phyloP scores from a whole-genome alignment of 1,140 invertebrate species.

The Gonatopus flavifemur region DNA sequence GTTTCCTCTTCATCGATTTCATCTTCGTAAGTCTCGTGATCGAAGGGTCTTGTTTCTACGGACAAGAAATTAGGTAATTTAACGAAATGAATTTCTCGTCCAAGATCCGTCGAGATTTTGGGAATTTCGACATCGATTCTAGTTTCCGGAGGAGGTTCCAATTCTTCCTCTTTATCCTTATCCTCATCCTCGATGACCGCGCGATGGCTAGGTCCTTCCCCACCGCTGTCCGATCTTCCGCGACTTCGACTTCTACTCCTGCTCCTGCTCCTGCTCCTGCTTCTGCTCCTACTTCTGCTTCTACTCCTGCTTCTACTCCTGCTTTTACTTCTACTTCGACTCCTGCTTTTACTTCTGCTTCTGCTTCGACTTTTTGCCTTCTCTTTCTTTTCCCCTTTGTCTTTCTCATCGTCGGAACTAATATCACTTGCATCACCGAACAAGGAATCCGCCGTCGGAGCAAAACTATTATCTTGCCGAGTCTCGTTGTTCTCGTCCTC shows the following conservation, averaged over 20 bases:
- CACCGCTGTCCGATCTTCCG: conserved; percentile 47
- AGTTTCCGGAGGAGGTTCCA: conserved; percentile 84
- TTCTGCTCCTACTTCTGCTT: conserved; percentile 46
- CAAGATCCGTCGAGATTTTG: conserved; percentile 89
- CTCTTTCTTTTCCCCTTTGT: conserved; percentile 53
- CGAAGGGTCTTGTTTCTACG: conserved; percentile 91
- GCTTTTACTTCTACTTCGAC: conserved; percentile 41
- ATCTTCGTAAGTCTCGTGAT: conserved; percentile 94
- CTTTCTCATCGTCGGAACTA: conserved; percentile 76
- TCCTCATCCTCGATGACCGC: conserved; percentile 57
- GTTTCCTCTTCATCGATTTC: conserved; percentile 99
- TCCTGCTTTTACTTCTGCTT: conserved; percentile 42
- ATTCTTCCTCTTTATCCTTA: conserved; percentile 72
- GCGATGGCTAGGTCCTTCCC: conserved; percentile 43
- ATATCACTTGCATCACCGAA: conserved; percentile 95
- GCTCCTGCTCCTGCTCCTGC: conserved; percentile 44
- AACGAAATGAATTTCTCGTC: conserved; percentile 91
- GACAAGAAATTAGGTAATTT: conserved; percentile 93
- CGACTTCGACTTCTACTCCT: conserved; percentile 46
- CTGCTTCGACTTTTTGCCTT: conserved; percentile 41
- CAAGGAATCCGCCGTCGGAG: conserved; percentile 75
- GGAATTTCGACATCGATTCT: conserved; percentile 96
- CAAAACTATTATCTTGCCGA: conserved; percentile 42
- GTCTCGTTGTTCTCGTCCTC: conserved; percentile 56
- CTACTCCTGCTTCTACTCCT: conserved; percentile 42